Evolutionary conservation across 2,888 invertebrate genomes (phyloP).

Genomic region (Melieria omissa): DNA sequence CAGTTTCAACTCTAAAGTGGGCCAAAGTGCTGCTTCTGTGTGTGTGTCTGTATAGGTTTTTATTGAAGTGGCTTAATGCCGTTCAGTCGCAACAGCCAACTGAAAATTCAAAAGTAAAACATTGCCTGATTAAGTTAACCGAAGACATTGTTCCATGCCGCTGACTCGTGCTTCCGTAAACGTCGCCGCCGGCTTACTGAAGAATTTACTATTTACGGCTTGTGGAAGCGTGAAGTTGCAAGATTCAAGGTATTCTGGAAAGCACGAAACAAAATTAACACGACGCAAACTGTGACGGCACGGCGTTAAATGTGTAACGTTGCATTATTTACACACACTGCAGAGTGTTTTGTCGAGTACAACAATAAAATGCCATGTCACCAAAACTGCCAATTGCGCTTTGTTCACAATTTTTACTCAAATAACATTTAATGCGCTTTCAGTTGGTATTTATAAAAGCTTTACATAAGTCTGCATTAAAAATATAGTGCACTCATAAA

Average conservation of each 20-base stretch:
- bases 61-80: not conserved
- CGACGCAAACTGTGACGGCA: no score
- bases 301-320: no score
- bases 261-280: no score
- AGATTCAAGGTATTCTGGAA: not conserved
- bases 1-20: conserved; percentile 28
- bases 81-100: not conserved
- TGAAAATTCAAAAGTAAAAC: not conserved
- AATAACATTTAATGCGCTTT: no score
- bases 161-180: conserved; percentile 11
- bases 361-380: not conserved
- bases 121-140: not conserved
- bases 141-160: conserved; percentile 3
- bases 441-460: no score
- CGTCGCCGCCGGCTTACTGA: no score
- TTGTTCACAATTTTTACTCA: not conserved
- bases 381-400: not conserved
- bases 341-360: no score
- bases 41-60: not conserved
- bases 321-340: no score
- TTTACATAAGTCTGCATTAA: no score
- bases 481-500: no score
- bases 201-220: no score
- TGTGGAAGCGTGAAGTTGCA: not conserved
- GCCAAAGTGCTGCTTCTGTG: conserved; percentile 3